Evolutionary conservation across 30 jellyfish, hydroid and myxozoan species (phyloP).

Genomic region (Mastigias papua): DNA sequence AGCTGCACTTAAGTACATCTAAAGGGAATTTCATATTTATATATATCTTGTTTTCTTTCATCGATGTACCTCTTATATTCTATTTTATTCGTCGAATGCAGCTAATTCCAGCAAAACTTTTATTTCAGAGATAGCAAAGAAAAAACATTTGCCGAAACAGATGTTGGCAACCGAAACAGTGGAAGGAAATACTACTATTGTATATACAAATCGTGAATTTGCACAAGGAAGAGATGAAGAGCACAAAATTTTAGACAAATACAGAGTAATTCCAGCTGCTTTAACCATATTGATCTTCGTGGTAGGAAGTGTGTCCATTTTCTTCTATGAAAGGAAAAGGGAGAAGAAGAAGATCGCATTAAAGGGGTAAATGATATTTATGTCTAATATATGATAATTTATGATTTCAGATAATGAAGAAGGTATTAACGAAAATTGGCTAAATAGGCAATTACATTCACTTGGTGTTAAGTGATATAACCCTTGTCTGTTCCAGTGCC

Average conservation of each 20-base stretch:
- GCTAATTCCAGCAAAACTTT: too few species aligned
- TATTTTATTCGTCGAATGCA: too few species aligned
- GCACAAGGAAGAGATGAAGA: not conserved
- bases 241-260: slow-evolving; percentile 8
- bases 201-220: not conserved
- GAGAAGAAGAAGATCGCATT: slow-evolving; percentile 5
- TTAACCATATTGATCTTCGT: slow-evolving; percentile 35
- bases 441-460: too few species aligned
- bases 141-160: not conserved
- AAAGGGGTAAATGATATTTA: slow-evolving; percentile 24
- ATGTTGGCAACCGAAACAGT: not conserved
- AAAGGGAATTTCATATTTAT: too few species aligned
- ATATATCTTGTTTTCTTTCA: too few species aligned
- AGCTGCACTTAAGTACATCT: too few species aligned
- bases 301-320: slow-evolving; percentile 55
- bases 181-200: too few species aligned
- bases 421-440: too few species aligned
- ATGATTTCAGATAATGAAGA: not conserved
- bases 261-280: slow-evolving; percentile 62
- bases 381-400: not conserved
- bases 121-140: not conserved
- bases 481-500: too few species aligned
- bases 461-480: too few species aligned
- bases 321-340: slow-evolving; percentile 27
- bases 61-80: too few species aligned